Evolutionary conservation across 2,888 invertebrate species (phyloP).

Genomic region (Bombyx huttoni): DNA sequence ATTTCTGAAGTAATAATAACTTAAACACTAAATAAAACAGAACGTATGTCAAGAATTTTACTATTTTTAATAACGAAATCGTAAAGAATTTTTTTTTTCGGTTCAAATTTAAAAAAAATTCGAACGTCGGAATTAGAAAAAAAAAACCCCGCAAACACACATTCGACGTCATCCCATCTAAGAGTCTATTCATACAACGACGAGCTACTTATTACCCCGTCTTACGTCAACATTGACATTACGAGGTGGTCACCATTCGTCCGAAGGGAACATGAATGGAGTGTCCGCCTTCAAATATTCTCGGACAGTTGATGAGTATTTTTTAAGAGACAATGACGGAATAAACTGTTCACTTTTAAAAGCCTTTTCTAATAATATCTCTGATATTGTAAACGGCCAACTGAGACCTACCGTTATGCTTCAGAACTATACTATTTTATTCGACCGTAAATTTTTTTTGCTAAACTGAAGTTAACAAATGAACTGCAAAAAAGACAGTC

Average conservation of each 20-base stretch:
- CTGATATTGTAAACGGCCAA: neutral
- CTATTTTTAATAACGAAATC: neutral
- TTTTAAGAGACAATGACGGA: neutral
- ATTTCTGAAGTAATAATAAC: too few species aligned
- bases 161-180: slow-evolving; percentile 26
- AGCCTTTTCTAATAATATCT: neutral
- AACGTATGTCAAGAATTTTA: neutral
- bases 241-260: slow-evolving; percentile 57
- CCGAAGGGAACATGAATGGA: slow-evolving; percentile 41
- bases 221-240: slow-evolving; percentile 56
- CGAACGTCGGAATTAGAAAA: slow-evolving; percentile 8
- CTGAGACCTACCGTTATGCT: too few species aligned
- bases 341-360: neutral
- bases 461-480: too few species aligned
- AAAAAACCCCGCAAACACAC: slow-evolving; percentile 35
- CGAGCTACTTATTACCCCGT: slow-evolving; percentile 62
- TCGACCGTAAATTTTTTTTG: too few species aligned
- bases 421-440: too few species aligned
- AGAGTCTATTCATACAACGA: slow-evolving; percentile 50
- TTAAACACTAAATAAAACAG: too few species aligned
- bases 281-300: slow-evolving; percentile 36
- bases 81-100: neutral
- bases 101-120: slow-evolving; percentile 1
- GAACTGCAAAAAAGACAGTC: too few species aligned
- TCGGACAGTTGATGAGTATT: neutral